Base-by-base conservation (phyloP, 2,888 invertebrate species). In the Nemotelus pantherinus region DNA sequence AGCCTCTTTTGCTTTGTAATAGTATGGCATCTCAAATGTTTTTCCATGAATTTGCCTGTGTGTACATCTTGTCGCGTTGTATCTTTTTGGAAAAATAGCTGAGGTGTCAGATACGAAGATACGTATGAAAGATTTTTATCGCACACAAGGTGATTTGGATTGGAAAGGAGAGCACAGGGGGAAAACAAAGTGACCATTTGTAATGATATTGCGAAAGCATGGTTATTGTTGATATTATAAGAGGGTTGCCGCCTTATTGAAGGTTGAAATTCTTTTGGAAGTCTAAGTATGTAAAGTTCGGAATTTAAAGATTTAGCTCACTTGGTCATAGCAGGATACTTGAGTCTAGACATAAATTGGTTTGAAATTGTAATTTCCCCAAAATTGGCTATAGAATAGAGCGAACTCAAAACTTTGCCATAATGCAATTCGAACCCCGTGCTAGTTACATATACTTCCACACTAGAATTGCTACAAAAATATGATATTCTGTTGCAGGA, bases 31-130 rank as follows among this genome's bases (percentile, higher is more conserved):
- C 65, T 65, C 65, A 45, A 47, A 65, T 65, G 47, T 65, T 65
- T 65, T 65, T 65, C 65, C 65, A 45, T 65, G 65, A 65, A 65
- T 65, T 65, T 10, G 45, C 47, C n/a, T 25, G 25, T 25, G 25
- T 25, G 25, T 25, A 25, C 47, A n/a, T 44, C 47, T 65, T 10
- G 65, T 65, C 10, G 44, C 10, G 5, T 47, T n/a, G 44, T 41
- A n/a, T 44, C 44, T 65, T 47, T 65, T 45, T n/a, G 65, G 65
- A 44, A 65, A 57, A 65, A 65, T 65, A 65, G 65, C 65, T 65
- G 65, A 65, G 65, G 65, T 65, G 65, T 65, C 2, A 65, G 45
- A 65, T 25, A 65, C 47, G 43, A 4, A 65, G 10, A n/a, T 47
- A 3, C 7, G 47, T 3, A 63, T 45, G 9, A 9, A 63, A 63